Evolutionary conservation across 2,797 vertebrate species (phyloP).

Genomic region (Rhincodon typus): DNA sequence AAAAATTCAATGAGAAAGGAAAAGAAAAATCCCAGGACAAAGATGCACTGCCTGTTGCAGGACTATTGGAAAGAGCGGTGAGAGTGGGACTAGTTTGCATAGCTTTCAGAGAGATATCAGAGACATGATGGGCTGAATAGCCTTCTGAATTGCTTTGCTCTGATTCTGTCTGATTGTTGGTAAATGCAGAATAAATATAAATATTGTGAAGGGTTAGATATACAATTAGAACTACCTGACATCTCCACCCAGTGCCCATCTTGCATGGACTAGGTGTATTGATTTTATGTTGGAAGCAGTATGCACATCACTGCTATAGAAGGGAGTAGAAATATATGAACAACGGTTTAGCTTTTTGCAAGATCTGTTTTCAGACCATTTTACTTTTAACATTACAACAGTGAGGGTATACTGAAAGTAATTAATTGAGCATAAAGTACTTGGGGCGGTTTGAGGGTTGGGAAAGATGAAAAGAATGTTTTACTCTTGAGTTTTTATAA

Average conservation of each 20-base stretch:
- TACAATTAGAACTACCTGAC: neutral
- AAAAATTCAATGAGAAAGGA: no score
- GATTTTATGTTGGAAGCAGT: neutral
- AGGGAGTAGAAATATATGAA: no score
- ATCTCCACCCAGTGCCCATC: neutral
- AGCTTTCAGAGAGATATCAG: neutral
- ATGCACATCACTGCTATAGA: neutral
- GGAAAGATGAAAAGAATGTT: neutral
- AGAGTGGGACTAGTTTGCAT: neutral
- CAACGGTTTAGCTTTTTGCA: neutral
- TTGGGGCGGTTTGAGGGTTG: neutral
- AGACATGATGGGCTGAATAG: neutral
- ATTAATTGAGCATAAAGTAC: neutral
- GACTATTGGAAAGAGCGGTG: neutral
- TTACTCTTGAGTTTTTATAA: neutral
- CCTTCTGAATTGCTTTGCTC: neutral
- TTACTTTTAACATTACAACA: neutral
- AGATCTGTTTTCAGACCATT: neutral
- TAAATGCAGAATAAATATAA: neutral
- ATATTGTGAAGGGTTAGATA: neutral
- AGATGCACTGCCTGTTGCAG: neutral
- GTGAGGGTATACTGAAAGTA: neutral
- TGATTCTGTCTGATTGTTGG: neutral
- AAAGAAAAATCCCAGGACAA: no score
- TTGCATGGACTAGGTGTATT: neutral